phyloP scores from a whole-genome alignment of 1,140 invertebrate species.

The Theocolax elegans region DNA sequence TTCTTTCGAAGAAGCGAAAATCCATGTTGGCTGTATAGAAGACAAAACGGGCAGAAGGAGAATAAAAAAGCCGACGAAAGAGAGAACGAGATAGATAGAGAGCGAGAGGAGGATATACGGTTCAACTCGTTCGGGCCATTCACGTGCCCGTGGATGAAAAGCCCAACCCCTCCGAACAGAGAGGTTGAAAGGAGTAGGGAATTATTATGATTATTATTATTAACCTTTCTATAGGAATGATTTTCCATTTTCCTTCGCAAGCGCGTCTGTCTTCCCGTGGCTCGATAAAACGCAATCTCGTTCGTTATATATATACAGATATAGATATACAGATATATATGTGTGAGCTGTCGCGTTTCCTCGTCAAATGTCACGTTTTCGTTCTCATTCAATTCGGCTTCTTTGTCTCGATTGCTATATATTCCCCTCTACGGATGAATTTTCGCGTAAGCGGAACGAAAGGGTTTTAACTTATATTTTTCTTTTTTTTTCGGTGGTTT shows the following conservation, averaged over 20 bases:
- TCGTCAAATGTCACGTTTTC: slow-evolving; percentile 19
- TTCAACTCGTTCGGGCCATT: slow-evolving; percentile 64
- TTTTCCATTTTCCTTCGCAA: slow-evolving; percentile 54
- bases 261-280: slow-evolving; percentile 26
- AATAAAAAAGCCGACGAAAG: background rate
- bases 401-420: slow-evolving; percentile 10
- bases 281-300: slow-evolving; percentile 42
- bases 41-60: slow-evolving; percentile 16
- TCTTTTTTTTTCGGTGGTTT: background rate
- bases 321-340: no score
- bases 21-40: background rate
- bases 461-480: slow-evolving; percentile 2
- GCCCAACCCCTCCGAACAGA: slow-evolving; percentile 52
- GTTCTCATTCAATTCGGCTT: background rate
- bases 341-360: background rate
- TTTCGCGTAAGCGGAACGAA: slow-evolving; percentile 2
- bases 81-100: background rate
- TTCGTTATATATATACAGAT: background rate
- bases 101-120: slow-evolving; percentile 50
- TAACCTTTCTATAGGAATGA: slow-evolving; percentile 63
- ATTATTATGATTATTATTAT: slow-evolving; percentile 66
- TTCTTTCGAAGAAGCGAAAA: background rate
- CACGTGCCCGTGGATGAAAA: slow-evolving; percentile 59
- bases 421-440: no score
- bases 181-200: slow-evolving; percentile 61